A percentile compares a stretch with the other conserved stretches of the same genome.
phyloP scores from a whole-genome alignment of 2,888 invertebrate genomes.

The Pseudolycoriella hygida region DNA sequence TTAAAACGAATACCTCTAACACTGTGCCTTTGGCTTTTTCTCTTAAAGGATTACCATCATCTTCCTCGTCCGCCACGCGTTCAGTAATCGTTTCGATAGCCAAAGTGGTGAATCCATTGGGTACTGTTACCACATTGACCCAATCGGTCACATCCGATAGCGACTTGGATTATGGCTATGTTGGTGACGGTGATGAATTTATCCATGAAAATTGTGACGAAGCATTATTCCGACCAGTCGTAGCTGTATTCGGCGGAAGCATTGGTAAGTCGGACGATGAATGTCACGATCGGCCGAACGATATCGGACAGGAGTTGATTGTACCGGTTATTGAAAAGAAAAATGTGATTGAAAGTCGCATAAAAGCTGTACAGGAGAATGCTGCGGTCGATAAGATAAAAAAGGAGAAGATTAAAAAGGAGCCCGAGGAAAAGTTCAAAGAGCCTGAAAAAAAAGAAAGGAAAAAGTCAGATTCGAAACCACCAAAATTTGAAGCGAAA shows the following conservation, averaged over 20 bases:
- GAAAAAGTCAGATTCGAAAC: not conserved
- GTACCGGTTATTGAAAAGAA: constrained; percentile 27
- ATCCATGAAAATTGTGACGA: constrained; percentile 47
- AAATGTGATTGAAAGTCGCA: constrained; percentile 7
- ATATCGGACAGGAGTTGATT: constrained; percentile 22
- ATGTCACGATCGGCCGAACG: constrained; percentile 16
- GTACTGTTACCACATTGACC: constrained; percentile 41
- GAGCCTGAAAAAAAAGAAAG: not conserved
- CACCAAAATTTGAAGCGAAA: not conserved
- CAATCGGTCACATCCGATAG: constrained; percentile 17
- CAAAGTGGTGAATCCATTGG: constrained; percentile 55
- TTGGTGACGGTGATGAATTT: constrained; percentile 12
- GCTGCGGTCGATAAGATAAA: constrained; percentile 1
- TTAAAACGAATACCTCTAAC: constrained; percentile 18
- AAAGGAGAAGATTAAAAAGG: not conserved
- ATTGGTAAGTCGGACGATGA: constrained; percentile 4
- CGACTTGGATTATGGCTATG: constrained; percentile 15
- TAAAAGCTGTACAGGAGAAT: constrained; percentile 4
- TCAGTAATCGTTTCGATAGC: constrained; percentile 15
- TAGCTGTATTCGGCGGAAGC: constrained; percentile 27
- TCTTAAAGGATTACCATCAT: constrained; percentile 47
- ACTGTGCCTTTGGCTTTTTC: constrained; percentile 69
- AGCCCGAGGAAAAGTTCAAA: constrained; percentile 12
- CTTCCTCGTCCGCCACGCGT: constrained; percentile 12
- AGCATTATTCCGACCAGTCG: constrained; percentile 47